Evolutionary conservation across 2,888 invertebrate genomes (phyloP).

Genomic region (Pachliopta kotzebuea): DNA sequence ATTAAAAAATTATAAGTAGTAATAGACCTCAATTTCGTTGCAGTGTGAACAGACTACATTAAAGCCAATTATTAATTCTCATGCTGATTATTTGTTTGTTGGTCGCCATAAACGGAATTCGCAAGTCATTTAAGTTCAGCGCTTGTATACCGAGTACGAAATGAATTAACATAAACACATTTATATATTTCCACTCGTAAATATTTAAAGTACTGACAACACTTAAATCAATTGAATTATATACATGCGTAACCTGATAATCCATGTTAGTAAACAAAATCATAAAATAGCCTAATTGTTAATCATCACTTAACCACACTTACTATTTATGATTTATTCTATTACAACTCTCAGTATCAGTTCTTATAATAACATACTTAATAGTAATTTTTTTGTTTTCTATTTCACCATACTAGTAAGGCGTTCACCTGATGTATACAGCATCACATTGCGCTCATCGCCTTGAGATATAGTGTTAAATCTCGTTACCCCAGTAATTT

Average conservation of each 20-base stretch:
- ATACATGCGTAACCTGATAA: not conserved
- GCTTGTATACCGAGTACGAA: not conserved
- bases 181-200: conserved; percentile 4
- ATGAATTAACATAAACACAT: not conserved
- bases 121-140: conserved; percentile 10
- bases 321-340: too few species aligned
- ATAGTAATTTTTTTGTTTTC: too few species aligned
- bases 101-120: conserved; percentile 20
- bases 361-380: too few species aligned
- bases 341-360: too few species aligned
- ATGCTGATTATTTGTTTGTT: conserved; percentile 20
- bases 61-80: conserved; percentile 22
- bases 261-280: not conserved
- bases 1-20: not conserved
- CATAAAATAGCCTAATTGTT: too few species aligned
- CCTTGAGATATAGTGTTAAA: too few species aligned
- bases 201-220: not conserved
- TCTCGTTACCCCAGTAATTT: too few species aligned
- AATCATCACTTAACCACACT: too few species aligned
- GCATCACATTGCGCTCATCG: too few species aligned
- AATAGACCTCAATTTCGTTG: not conserved
- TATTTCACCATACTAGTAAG: too few species aligned
- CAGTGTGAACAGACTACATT: not conserved
- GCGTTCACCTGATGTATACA: too few species aligned
- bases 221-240: not conserved